phyloP scores from a whole-genome alignment of 2,888 invertebrate species.

The Pachymerium ferrugineum region DNA sequence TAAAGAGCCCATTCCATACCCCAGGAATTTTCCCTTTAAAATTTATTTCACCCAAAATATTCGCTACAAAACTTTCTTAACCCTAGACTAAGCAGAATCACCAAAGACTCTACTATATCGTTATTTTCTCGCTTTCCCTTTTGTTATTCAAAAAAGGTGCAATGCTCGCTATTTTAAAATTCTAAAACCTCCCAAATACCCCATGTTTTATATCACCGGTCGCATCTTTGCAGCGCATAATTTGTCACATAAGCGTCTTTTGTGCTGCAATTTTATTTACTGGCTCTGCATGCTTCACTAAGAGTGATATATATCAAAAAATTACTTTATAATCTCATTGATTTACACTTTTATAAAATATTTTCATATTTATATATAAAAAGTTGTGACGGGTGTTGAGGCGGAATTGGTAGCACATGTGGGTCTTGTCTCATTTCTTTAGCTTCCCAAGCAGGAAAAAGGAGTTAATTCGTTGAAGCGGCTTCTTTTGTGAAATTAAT shows the following conservation, averaged over 20 bases:
- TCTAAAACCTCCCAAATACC: background rate
- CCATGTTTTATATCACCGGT: background rate
- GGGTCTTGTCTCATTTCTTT: background rate
- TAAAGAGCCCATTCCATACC: too few species aligned
- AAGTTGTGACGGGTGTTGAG: background rate
- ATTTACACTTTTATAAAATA: background rate
- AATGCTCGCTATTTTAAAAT: background rate
- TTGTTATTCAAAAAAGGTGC: constrained; percentile 19
- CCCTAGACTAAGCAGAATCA: background rate
- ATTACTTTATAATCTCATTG: background rate
- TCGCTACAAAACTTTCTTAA: too few species aligned
- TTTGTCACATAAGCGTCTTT: constrained; percentile 10
- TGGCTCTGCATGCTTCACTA: background rate
- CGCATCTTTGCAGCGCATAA: constrained; percentile 13
- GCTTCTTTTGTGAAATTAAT: constrained; percentile 8
- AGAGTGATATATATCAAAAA: background rate
- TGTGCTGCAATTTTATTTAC: background rate
- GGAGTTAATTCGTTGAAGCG: constrained; percentile 4
- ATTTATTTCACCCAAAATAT: too few species aligned
- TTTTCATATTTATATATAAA: too few species aligned
- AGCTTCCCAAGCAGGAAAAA: background rate
- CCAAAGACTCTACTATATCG: background rate
- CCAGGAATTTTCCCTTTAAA: too few species aligned
- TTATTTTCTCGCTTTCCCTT: constrained; percentile 3
- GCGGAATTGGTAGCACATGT: background rate